Percentiles rank a stretch among this genome's conserved stretches.
These are phyloP conservation scores for Elephas maximus DNA, from an alignment of 2,113 vertebrate species.

Conservation along the genomic window DNA sequence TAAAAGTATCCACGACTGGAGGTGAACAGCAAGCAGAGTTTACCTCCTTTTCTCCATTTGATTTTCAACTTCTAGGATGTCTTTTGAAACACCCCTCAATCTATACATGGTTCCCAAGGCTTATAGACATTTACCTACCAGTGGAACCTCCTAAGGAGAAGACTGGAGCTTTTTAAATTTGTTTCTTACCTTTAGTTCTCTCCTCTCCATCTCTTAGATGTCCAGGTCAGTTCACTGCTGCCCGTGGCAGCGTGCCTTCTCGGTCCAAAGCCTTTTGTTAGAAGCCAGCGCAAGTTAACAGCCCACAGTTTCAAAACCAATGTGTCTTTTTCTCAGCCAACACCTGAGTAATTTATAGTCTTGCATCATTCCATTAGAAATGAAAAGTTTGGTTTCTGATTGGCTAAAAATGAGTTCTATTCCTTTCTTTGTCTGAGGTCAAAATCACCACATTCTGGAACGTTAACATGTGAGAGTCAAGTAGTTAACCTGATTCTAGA, in stretches of 20 bases:
- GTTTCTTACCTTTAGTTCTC: slow-evolving; percentile 77
- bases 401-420: slow-evolving; percentile 36
- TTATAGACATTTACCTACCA: background rate
- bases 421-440: slow-evolving; percentile 42
- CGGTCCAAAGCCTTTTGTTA: background rate
- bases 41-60: too few relatives aligned
- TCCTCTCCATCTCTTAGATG: slow-evolving; percentile 68
- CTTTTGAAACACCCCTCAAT: background rate
- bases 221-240: background rate
- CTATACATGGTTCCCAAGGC: background rate
- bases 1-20: background rate
- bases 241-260: background rate
- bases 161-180: background rate
- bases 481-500: background rate
- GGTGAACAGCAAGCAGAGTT: background rate
- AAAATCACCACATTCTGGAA: slow-evolving; percentile 61
- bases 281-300: background rate
- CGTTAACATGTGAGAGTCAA: background rate
- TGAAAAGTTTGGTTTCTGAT: background rate
- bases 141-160: background rate
- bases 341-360: background rate
- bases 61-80: background rate
- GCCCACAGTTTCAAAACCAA: background rate
- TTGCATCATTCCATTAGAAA: background rate
- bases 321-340: background rate